Base-by-base conservation (phyloP, 2,113 vertebrate genomes). In the Himantopus leucocephalus region DNA sequence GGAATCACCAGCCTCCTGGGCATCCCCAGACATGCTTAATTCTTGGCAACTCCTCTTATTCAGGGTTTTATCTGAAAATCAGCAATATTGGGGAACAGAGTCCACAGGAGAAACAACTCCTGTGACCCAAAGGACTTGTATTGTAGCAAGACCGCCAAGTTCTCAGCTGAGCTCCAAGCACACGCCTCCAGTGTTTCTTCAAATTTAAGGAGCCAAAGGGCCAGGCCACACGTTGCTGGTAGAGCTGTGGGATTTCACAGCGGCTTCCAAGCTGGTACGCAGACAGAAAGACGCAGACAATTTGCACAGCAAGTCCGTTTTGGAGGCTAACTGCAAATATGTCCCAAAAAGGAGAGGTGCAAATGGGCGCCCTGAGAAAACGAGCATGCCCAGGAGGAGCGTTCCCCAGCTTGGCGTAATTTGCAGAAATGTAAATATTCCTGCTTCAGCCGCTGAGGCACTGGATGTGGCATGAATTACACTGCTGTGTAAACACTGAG, bases 401-500 rank as follows among this genome's bases (percentile, higher is more conserved):
- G 0, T 43, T 73, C 26, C 19, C 45, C 0, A 1, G 9, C 39
- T 60, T 67, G 64, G n/a, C 0, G 0, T 34, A 15, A 34, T 50
- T 8, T 14, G 58, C 18, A 59, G 63, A 23, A 47, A 53, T 3
- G 7, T 9, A 77, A 78, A 75, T 37, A 60, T 41, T 64, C 70
- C 39, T 45, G 72, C 27, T 85, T 35, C 22, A 24, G 16, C 47
- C 26, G 32, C 14, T 1, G n/a, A 47, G n/a, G 63, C 30, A 19
- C 29, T 6, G 8, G 23, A 70, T 11, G 32, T 1, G 1, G 19
- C 20, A 67, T 48, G 59, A 63, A 58, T n/a, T 24, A 21, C 3
- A 5, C 2, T 83, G 71, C 45, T 56, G 32, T 45, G 41, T 80
- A 68, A 96, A 62, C 26, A 35, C 9, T 34, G 55, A 84, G 41